A percentile compares a stretch with the other conserved stretches of the same genome.
Evolutionary conservation across 2,113 vertebrate genomes (phyloP).

Genomic region (Istiophorus platypterus): DNA sequence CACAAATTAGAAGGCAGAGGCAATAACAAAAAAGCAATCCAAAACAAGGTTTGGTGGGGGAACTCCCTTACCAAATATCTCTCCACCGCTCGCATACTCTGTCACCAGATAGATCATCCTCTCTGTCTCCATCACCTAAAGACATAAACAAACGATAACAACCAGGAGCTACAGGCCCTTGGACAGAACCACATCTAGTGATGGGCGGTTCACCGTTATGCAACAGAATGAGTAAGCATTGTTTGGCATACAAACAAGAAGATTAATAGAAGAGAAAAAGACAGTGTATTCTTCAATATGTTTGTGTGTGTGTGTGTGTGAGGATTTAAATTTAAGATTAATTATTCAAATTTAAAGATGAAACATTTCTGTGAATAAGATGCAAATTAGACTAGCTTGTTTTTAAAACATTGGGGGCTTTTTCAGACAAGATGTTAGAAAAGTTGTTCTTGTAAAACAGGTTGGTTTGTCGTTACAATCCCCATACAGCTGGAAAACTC

Average conservation of each 20-base stretch:
- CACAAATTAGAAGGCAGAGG: neutral
- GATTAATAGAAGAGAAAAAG: conserved; percentile 37
- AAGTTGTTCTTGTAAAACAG: neutral
- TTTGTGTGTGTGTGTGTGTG: neutral
- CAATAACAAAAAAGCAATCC: neutral
- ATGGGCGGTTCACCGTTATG: conserved; percentile 53
- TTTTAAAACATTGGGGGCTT: neutral
- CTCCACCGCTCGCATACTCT: conserved; percentile 98
- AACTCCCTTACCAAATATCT: conserved; percentile 95
- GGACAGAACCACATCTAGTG: conserved; percentile 56
- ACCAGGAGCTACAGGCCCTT: conserved; percentile 41
- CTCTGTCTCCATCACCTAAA: conserved; percentile 99
- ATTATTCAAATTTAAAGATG: neutral
- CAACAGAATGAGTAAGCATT: conserved; percentile 61
- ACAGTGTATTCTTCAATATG: neutral
- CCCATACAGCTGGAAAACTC: neutral
- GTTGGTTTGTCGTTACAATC: conserved; percentile 8
- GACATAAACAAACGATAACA: conserved; percentile 42
- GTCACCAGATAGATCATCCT: conserved; percentile 99
- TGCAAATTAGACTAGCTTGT: neutral
- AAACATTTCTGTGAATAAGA: neutral
- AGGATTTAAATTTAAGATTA: neutral
- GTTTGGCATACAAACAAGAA: conserved; percentile 41
- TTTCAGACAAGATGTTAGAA: neutral
- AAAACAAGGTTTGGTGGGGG: neutral